phyloP scores from a whole-genome alignment of 2,888 invertebrate species.

The Drosophila nigricruria region DNA sequence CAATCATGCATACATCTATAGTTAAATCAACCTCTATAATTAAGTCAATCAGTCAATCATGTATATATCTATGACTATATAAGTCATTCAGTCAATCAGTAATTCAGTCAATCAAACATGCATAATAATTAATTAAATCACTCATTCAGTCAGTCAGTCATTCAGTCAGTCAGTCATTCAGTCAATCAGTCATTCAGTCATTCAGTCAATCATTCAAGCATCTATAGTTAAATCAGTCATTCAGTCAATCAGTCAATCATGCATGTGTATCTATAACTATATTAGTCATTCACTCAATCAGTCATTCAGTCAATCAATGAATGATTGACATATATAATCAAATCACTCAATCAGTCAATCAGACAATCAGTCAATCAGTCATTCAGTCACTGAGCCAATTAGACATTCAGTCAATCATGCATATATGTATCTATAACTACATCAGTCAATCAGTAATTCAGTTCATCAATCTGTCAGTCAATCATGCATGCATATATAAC shows the following conservation, averaged over 20 bases:
- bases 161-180: background rate
- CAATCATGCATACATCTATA: background rate
- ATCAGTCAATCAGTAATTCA: too few relatives aligned
- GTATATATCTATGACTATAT: too few relatives aligned
- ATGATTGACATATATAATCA: too few relatives aligned
- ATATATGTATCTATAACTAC: too few relatives aligned
- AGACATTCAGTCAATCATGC: background rate
- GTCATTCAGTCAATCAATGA: too few relatives aligned
- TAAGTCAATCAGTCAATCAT: background rate
- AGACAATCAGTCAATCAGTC: background rate
- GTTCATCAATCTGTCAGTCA: background rate
- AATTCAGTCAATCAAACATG: background rate
- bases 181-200: background rate
- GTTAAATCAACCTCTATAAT: background rate
- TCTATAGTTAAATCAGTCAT: too few relatives aligned
- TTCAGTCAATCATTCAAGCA: too few relatives aligned
- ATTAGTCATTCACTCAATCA: background rate
- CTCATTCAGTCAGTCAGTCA: background rate
- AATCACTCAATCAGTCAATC: background rate
- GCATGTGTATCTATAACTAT: background rate
- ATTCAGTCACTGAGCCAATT: background rate
- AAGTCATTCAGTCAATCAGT: background rate
- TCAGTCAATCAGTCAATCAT: background rate
- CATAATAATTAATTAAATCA: too few relatives aligned
- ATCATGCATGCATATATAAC: background rate